phyloP scores from a whole-genome alignment of 2,113 vertebrate species.

The Romanogobio albipinnatus region DNA sequence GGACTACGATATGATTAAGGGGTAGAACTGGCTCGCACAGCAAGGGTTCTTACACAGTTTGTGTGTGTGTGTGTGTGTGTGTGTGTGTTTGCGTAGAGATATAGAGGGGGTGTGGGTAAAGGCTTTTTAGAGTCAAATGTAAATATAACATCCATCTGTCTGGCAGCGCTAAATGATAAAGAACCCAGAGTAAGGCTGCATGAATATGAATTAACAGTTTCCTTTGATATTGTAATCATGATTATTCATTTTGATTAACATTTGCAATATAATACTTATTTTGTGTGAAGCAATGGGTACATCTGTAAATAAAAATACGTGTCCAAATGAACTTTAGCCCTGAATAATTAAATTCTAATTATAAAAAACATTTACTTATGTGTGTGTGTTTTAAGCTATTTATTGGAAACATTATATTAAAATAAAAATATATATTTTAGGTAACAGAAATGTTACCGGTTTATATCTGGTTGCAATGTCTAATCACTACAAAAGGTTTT shows the following conservation, averaged over 20 bases:
- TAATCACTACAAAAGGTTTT: too few species aligned
- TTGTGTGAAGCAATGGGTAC: background rate
- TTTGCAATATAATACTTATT: background rate
- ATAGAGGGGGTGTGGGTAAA: conserved; percentile 70
- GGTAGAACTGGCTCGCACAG: conserved; percentile 38
- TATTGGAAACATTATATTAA: too few species aligned
- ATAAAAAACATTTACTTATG: too few species aligned
- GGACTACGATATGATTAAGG: conserved; percentile 52
- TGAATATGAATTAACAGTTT: background rate
- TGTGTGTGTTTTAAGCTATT: too few species aligned
- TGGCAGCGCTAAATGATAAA: background rate
- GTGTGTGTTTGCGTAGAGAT: conserved; percentile 45
- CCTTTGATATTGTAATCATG: background rate
- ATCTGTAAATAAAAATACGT: too few species aligned
- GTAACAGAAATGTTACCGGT: too few species aligned
- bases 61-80: conserved; percentile 10
- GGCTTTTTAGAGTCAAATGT: conserved; percentile 5
- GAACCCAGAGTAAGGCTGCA: background rate
- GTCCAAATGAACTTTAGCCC: too few species aligned
- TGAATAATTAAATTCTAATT: too few species aligned
- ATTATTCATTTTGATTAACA: background rate
- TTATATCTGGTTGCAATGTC: too few species aligned
- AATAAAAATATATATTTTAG: too few species aligned
- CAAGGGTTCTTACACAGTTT: conserved; percentile 10
- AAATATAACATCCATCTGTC: conserved; percentile 21